Base-by-base conservation (phyloP, 2,113 vertebrate species). In the Cynoglossus semilaevis region DNA sequence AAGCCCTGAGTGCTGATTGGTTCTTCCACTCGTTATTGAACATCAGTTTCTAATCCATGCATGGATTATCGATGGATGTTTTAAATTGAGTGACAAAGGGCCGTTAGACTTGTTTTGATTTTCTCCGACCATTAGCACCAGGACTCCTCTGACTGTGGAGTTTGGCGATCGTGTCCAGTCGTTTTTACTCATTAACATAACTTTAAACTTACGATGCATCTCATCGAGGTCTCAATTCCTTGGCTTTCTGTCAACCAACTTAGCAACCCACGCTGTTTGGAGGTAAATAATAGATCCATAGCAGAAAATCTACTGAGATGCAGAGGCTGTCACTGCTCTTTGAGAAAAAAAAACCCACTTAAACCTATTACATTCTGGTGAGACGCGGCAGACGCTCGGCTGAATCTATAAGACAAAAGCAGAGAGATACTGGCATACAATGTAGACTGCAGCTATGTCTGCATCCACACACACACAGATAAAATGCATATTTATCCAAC, bases 261-360 rank as follows among this genome's bases (percentile, higher is more conserved):
- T 58, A 62, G 55, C 80, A 67, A 18, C 78, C 80, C 76, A 85
- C 75, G 77, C 67, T 66, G 76, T 80, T 79, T 68, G 63, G 51
- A 72, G 81, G 78, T 87, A 85, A 85, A 85, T 85, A 80, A 79
- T 74, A 81, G 64, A 77, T 77, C 70, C 72, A 74, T 75, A 77
- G 54, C 75, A 77, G 73, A 60, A 86, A 81, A 76, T 79, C 72
- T 74, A 80, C 67, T 59, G 80, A 86, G 80, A 83, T 83, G 80
- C 80, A 84, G 80, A 81, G 77, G 80, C 73, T 79, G 75, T 73
- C 66, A 58, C 63, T 73, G 49, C 58, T 65, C 18, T 83, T 79
- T 83, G 43, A 65, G 67, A 76, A 43, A 63, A 65, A 79, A 69
- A 72, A 9, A 29, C 22, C 22, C 37, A 58, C 35, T 71, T 72